Base-by-base conservation (phyloP, 2,113 vertebrate species). In the Ctenomys sociabilis region DNA sequence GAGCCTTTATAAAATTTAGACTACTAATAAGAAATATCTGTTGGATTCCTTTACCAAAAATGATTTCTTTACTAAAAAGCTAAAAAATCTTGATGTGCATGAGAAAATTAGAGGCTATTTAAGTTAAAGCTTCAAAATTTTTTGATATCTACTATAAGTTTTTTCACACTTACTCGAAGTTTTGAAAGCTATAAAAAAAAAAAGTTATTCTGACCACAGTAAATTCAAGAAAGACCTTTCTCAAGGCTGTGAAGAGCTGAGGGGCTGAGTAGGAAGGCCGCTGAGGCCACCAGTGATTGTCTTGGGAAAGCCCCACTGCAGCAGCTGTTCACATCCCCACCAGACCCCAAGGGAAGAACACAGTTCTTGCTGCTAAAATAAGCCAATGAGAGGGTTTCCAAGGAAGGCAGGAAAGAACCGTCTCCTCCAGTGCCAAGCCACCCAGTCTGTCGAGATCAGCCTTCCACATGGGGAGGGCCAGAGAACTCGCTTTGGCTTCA, bases 121-220 rank as follows among this genome's bases (percentile, higher is more conserved):
- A 40, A 40, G 82, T 40, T 40, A 40, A 11, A 94, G 52, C 89
- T 82, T 89, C 16, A 70, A 68, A 89, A 70, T n/a, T 30, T 5
- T 28, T 90, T 81, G 26, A 14, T 32, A 68, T 88, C n/a, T 70
- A 72, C 83, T 43, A 6, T 7, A 93, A 73, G 35, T 87, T n/a
- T 68, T 87, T 92, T 90, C 83, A 84, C 3, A 49, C 52, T 90
- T 32, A 35, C 21, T 96, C 40, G 82, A 5, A 54, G 49, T 3
- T 21, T 85, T 96, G 37, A 10, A 10, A 93, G 45, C 2, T 26
- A 6, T 68, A 61, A 83, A 57, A 91, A n/a, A 85, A n/a, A 89
- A 88, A 73, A 72, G 32, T 85, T 84, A 86, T 86, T 95, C 49
- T 96, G 37, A 88, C 4, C 30, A 82, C 81, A 16, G 40, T 85